Conservation (phyloP, 2,888 invertebrate species). For the Drosophila subsilvestris region DNA sequence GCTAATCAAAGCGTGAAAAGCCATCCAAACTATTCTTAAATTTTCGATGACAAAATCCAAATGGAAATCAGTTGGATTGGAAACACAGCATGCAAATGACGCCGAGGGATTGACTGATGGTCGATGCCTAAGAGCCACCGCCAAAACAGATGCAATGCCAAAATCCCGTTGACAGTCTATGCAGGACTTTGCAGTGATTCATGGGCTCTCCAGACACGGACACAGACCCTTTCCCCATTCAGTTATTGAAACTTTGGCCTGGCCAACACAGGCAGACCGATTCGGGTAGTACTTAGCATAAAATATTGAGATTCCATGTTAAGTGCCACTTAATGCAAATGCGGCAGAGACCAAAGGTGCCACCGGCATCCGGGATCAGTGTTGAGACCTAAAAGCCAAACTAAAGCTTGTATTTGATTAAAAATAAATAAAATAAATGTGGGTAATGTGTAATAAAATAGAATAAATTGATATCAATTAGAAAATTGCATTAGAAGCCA, state of each 20-base stretch:
- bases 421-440: not conserved
- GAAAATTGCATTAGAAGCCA: not conserved
- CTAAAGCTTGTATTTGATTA: slow-evolving; percentile 13
- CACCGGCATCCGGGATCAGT: slow-evolving; percentile 33
- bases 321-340: slow-evolving; percentile 83
- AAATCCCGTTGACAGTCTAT: slow-evolving; percentile 61
- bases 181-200: slow-evolving; percentile 50
- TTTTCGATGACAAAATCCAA: not conserved
- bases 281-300: slow-evolving; percentile 74
- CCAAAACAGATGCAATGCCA: slow-evolving; percentile 30
- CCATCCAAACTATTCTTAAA: not conserved
- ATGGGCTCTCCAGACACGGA: slow-evolving; percentile 30
- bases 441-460: not conserved
- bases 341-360: slow-evolving; percentile 33
- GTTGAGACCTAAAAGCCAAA: slow-evolving; percentile 1
- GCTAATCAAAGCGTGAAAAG: not conserved
- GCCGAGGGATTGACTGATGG: not conserved
- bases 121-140: not conserved
- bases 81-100: slow-evolving; percentile 30
- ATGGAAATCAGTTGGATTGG: not conserved
- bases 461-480: too few species aligned
- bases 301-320: slow-evolving; percentile 82
- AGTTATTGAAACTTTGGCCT: slow-evolving; percentile 52
- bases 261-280: slow-evolving; percentile 30
- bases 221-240: slow-evolving; percentile 12